Base-by-base conservation (phyloP, 2,113 vertebrate genomes). In the Oophaga pumilio region DNA sequence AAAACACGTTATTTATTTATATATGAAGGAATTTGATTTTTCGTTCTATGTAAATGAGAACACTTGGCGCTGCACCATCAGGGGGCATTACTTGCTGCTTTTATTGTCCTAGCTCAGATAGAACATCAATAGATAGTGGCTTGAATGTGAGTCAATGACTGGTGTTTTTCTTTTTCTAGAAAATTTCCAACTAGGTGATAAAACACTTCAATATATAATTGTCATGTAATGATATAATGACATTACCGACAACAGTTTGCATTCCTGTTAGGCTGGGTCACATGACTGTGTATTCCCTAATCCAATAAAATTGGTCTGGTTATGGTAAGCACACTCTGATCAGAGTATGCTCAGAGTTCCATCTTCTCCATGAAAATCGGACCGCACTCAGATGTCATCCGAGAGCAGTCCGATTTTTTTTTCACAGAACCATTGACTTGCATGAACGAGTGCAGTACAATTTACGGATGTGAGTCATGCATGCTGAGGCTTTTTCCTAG, bases 1-100 rank as follows among this genome's bases (percentile, higher is more conserved):
- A 26, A 26, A 43, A 43, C 1, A 33, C 10, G 18, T 79, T 60
- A 50, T 86, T 79, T 86, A 69, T 87, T 87, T 60, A 49, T 81
- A 86, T 79, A 69, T 79, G 62, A 56, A 86, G 76, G 79, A 5
- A 86, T 86, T 86, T 80, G 52, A 73, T 81, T 81, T 81, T 64
- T 68, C 14, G n/a, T 57, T 87, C 52, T 26, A 24, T 62, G 74
- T 85, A 76, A 76, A 85, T 85, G 57, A 81, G 50, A 64, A 60
- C 0, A 24, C 26, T 6, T 6, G 53, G 43, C 8, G 43, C 56
- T 81, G 33, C 5, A 5, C 76, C 77, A 50, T 26, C 2, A 17
- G 52, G 76, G 76, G 20, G 22, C 0, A 28, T 79, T 79, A 14
- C 18, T 24, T 49, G 43, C 20, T 20, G 59, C 50, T 15, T 18